phyloP scores from a whole-genome alignment of 2,888 invertebrate species.

The Drosophila lutescens region DNA sequence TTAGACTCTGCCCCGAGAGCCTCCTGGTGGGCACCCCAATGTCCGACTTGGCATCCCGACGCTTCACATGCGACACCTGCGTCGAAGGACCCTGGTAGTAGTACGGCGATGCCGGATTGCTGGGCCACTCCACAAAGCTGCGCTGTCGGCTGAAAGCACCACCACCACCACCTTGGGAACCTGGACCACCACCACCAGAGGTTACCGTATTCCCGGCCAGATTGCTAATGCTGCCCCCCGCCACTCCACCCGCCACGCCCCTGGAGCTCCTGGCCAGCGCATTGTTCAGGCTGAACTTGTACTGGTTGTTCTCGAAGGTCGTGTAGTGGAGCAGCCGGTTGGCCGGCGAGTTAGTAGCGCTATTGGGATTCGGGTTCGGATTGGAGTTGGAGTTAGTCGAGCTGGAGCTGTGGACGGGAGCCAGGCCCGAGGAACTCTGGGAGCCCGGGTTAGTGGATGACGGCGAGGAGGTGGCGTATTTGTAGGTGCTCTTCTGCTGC shows the following conservation, averaged over 20 bases:
- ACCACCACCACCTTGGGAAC: conserved; percentile 50
- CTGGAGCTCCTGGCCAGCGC: conserved; percentile 67
- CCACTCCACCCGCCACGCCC: conserved; percentile 53
- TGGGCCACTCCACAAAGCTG: conserved; percentile 82
- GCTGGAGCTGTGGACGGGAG: conserved; percentile 78
- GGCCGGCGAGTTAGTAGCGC: conserved; percentile 57
- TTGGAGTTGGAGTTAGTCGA: conserved; percentile 7
- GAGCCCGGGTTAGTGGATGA: conserved; percentile 67
- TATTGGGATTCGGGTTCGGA: conserved; percentile 10
- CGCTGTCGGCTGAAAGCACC: conserved; percentile 74
- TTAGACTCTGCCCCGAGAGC: conserved; percentile 75
- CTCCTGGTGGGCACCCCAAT: conserved; percentile 83
- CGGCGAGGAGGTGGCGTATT: conserved; percentile 67
- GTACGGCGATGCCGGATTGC: conserved; percentile 81
- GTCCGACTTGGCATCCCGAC: conserved; percentile 84
- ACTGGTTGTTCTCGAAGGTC: conserved; percentile 84
- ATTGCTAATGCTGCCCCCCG: conserved; percentile 65
- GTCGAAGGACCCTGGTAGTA: conserved; percentile 80
- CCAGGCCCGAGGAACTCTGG: conserved; percentile 54
- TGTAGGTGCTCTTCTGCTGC: conserved; percentile 78
- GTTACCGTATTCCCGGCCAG: conserved; percentile 58
- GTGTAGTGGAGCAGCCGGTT: conserved; percentile 84
- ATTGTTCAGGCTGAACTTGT: conserved; percentile 84
- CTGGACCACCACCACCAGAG: conserved; percentile 2
- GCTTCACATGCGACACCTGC: conserved; percentile 65